Evolutionary conservation across 1,140 invertebrate genomes (phyloP).

Genomic region (Octopus sinensis): DNA sequence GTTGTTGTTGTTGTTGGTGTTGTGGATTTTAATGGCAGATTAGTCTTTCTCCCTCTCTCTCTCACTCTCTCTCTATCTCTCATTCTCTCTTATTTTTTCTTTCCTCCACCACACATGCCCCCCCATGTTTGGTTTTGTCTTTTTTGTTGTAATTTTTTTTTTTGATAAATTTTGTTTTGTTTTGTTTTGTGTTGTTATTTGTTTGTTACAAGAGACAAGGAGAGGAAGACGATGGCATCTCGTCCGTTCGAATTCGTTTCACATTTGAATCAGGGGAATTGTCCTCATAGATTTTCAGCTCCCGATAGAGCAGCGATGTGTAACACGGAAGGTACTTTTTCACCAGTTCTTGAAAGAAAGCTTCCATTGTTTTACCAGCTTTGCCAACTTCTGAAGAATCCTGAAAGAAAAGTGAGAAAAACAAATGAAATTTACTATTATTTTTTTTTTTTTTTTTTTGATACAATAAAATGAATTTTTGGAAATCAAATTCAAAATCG

Average conservation of each 20-base stretch:
- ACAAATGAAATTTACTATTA: too few relatives aligned
- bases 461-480: too few relatives aligned
- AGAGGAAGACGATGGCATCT: neutral
- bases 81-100: neutral
- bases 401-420: constrained; percentile 58
- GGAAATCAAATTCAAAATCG: too few relatives aligned
- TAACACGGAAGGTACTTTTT: constrained; percentile 77
- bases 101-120: neutral
- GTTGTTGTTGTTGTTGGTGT: too few relatives aligned
- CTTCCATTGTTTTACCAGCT: constrained; percentile 78
- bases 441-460: neutral
- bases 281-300: neutral
- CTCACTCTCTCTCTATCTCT: neutral
- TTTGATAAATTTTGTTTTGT: neutral
- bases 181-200: neutral
- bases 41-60: neutral
- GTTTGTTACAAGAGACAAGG: neutral
- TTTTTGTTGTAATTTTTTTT: neutral
- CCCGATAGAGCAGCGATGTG: neutral
- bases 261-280: neutral
- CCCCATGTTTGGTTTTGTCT: neutral
- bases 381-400: constrained; percentile 77
- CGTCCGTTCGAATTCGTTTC: neutral
- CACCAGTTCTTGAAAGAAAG: constrained; percentile 80
- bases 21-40: neutral